phyloP scores from a whole-genome alignment of 2,113 vertebrate species.

The Jacana jacana region DNA sequence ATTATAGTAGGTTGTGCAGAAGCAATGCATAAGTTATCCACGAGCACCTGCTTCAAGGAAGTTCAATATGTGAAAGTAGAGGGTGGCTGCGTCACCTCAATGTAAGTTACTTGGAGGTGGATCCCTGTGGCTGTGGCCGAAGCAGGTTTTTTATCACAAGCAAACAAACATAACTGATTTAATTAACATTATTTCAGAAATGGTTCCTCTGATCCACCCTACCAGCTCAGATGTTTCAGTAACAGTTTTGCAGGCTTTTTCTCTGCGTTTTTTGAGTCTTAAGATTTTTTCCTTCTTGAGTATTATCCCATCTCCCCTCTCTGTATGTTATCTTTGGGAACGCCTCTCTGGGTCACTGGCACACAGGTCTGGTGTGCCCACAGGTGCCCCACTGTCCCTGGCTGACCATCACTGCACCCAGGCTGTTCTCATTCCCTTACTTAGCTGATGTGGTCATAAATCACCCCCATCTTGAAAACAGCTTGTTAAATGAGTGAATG shows the following conservation, averaged over 20 bases:
- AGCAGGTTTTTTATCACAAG: neutral
- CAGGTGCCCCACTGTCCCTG: neutral
- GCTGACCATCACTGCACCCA: neutral
- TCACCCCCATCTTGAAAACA: neutral
- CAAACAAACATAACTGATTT: neutral
- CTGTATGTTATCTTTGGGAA: neutral
- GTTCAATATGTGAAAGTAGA: neutral
- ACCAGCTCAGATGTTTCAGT: neutral
- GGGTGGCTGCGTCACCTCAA: neutral
- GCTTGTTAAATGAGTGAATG: neutral
- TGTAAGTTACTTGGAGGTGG: neutral
- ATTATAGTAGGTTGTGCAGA: neutral
- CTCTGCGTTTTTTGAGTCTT: neutral
- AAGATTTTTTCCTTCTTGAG: neutral
- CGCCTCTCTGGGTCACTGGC: neutral
- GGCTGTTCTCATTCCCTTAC: neutral
- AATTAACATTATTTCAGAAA: neutral
- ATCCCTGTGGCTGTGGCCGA: neutral
- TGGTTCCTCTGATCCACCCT: neutral
- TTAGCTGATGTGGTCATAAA: neutral
- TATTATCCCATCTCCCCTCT: neutral
- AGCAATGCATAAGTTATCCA: neutral
- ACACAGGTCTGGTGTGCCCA: accelerated
- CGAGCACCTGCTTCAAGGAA: neutral
- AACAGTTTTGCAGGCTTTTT: neutral